Conservation (phyloP, 2,888 invertebrate species). For the Osedax frankpressi region DNA sequence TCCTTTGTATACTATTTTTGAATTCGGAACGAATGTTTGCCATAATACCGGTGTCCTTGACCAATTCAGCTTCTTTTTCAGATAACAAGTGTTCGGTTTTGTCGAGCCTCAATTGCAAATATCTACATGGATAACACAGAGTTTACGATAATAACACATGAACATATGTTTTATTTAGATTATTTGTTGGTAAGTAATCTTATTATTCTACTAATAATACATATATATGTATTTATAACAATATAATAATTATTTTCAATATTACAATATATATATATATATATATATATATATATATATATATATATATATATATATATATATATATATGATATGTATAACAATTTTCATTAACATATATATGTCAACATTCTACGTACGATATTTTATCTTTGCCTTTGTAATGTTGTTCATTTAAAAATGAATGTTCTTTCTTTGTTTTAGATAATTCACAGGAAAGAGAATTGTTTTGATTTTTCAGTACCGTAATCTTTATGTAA, state of each 20-base stretch:
- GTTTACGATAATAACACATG: neutral
- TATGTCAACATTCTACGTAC: too few species aligned
- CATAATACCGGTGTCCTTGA: neutral
- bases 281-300: neutral
- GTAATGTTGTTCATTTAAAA: too few species aligned
- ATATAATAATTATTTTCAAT: neutral
- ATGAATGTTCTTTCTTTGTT: too few species aligned
- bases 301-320: neutral
- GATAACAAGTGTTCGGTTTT: neutral
- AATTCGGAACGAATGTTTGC: neutral
- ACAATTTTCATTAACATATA: too few species aligned
- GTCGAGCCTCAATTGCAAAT: neutral
- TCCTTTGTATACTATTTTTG: neutral
- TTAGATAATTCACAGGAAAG: too few species aligned
- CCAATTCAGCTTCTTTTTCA: neutral
- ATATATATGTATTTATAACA: neutral
- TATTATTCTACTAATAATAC: neutral
- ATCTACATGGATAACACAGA: neutral
- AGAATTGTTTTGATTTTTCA: too few species aligned
- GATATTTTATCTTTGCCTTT: too few species aligned
- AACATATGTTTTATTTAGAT: neutral
- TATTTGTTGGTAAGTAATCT: neutral
- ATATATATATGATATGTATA: too few species aligned
- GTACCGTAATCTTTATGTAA: too few species aligned
- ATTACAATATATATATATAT: neutral